A percentile compares a stretch with the other conserved stretches of the same genome.
Evolutionary conservation across 2,888 invertebrate genomes (phyloP).

Genomic region (Chymomyza caudatula): DNA sequence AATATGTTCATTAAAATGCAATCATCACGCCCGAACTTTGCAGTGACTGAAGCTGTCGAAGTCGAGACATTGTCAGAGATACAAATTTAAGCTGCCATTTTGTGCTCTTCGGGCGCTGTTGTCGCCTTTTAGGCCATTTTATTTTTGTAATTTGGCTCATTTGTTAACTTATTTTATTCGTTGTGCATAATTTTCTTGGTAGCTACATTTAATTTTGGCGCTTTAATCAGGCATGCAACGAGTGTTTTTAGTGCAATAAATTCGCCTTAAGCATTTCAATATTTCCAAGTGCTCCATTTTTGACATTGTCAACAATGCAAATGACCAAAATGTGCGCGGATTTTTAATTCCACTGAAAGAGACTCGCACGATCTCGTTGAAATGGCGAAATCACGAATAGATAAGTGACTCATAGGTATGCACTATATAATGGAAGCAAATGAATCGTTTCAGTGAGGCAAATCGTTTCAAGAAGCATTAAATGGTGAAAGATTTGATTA

Average conservation of each 20-base stretch:
- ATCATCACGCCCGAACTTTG: constrained; percentile 63
- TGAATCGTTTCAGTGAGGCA: too few relatives aligned
- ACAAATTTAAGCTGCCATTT: background rate
- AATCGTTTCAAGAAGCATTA: too few relatives aligned
- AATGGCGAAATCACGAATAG: background rate
- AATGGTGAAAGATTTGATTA: too few relatives aligned
- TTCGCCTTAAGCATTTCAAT: constrained; percentile 47
- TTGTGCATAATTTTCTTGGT: constrained; percentile 26
- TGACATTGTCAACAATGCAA: constrained; percentile 39
- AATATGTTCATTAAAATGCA: constrained; percentile 76
- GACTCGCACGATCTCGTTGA: background rate
- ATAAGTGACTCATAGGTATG: background rate
- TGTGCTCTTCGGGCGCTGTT: constrained; percentile 2
- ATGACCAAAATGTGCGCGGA: constrained; percentile 44
- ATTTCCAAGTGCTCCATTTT: constrained; percentile 57
- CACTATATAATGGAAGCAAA: too few relatives aligned
- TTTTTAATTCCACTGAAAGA: constrained; percentile 24
- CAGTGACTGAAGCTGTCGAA: background rate
- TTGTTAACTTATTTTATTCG: constrained; percentile 50
- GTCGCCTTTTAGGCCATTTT: constrained; percentile 20
- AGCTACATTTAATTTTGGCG: constrained; percentile 42
- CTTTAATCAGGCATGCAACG: constrained; percentile 52
- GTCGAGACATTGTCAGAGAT: background rate
- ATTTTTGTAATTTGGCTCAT: constrained; percentile 39
- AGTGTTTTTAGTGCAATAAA: constrained; percentile 48